A percentile compares a stretch with the other conserved stretches of the same genome.
Conservation (phyloP, 2,888 invertebrate species). For the Augochlorella aurata region DNA sequence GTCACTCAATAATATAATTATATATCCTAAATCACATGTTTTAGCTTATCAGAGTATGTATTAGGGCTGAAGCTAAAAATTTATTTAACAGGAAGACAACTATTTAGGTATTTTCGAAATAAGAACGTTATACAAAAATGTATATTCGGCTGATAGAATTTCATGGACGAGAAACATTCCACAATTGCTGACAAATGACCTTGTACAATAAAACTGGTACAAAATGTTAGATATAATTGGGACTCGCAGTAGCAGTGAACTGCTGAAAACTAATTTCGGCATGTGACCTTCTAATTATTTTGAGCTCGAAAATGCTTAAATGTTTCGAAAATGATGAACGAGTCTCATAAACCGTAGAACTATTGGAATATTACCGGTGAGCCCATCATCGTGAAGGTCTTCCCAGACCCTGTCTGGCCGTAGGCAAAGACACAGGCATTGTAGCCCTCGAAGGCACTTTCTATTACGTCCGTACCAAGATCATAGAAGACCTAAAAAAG, state of each 20-base stretch:
- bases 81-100: no score
- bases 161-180: no score
- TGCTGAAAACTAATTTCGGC: background rate
- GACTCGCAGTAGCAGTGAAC: background rate
- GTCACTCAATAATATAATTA: no score
- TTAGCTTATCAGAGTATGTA: no score
- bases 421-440: conserved; percentile 96
- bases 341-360: background rate
- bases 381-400: conserved; percentile 97
- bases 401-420: conserved; percentile 95
- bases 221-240: background rate
- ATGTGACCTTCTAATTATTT: conserved; percentile 23
- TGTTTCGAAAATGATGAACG: background rate
- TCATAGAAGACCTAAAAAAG: conserved; percentile 86
- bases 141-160: no score
- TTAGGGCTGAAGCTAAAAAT: no score
- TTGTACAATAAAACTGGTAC: no score
- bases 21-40: no score
- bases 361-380: conserved; percentile 83
- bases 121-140: no score
- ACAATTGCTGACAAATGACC: no score
- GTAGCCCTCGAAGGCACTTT: conserved; percentile 92
- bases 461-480: conserved; percentile 90
- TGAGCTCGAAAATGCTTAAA: background rate
- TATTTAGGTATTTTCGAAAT: no score